A percentile compares a stretch with the other conserved stretches of the same genome.
These are phyloP conservation scores for Drosophila ficusphila DNA, from an alignment of 1,140 invertebrate species.

Conservation along the genomic window DNA sequence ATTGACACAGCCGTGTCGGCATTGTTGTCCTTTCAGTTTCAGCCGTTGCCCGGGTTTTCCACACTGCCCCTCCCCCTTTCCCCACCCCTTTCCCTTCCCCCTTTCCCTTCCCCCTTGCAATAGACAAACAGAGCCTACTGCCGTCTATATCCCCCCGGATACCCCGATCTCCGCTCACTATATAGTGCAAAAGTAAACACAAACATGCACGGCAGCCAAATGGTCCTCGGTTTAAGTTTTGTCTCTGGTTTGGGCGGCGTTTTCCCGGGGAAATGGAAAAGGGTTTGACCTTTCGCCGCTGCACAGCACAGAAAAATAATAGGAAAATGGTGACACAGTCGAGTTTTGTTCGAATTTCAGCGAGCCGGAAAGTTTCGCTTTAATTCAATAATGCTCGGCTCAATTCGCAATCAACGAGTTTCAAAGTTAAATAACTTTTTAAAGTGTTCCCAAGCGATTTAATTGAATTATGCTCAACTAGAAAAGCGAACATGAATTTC, in stretches of 20 bases:
- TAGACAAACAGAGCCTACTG: slow-evolving; percentile 31
- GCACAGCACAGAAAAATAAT: neutral
- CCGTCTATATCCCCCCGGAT: neutral
- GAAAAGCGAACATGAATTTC: neutral
- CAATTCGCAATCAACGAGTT: neutral
- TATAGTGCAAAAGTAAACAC: slow-evolving; percentile 44
- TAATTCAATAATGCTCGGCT: neutral
- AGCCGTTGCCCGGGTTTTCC: slow-evolving; percentile 3
- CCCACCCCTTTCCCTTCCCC: slow-evolving; percentile 2
- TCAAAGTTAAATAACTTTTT: neutral
- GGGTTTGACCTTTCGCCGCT: slow-evolving; percentile 25
- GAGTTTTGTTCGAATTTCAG: neutral
- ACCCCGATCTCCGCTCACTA: neutral
- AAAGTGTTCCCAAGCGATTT: neutral
- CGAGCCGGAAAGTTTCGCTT: neutral
- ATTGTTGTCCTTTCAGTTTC: slow-evolving; percentile 33
- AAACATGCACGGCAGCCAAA: slow-evolving; percentile 38
- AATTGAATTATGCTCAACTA: neutral
- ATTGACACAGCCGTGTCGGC: slow-evolving; percentile 69
- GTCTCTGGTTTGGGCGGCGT: too few relatives aligned
- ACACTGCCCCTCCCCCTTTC: neutral
- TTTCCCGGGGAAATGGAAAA: slow-evolving; percentile 3
- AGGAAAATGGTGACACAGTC: neutral
- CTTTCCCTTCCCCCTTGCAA: slow-evolving; percentile 38
- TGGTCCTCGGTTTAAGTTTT: slow-evolving; percentile 8